A percentile compares a stretch with the other conserved stretches of the same genome.
These are phyloP conservation scores for Corythoichthys intestinalis DNA, from an alignment of 2,113 vertebrate species.

Conservation along the genomic window DNA sequence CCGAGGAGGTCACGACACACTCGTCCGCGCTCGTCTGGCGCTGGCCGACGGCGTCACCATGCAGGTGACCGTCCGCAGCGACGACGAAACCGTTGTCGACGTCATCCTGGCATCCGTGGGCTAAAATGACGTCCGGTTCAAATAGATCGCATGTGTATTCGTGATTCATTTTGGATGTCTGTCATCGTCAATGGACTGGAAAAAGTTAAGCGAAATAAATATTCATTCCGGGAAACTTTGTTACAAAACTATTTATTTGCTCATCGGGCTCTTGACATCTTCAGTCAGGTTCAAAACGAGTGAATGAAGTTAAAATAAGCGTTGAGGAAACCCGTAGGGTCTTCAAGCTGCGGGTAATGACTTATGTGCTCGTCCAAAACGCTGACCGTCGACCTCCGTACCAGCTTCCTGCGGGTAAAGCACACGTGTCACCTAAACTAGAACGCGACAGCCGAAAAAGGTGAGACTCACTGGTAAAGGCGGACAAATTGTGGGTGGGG, in stretches of 20 bases:
- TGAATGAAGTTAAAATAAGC: constrained; percentile 92
- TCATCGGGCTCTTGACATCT: constrained; percentile 16
- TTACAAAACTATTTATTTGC: constrained; percentile 81
- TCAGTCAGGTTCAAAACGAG: constrained; percentile 80
- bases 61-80: constrained; percentile 94
- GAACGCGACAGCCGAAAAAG: not conserved
- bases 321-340: constrained; percentile 88
- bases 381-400: constrained; percentile 82
- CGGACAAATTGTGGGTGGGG: constrained; percentile 88
- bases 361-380: constrained; percentile 91
- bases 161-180: too few species aligned
- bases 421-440: not conserved
- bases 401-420: constrained; percentile 73
- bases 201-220: not conserved
- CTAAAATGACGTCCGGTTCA: constrained; percentile 47
- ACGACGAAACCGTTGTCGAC: constrained; percentile 82
- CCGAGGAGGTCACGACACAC: constrained; percentile 82
- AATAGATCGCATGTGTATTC: not conserved
- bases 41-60: constrained; percentile 94
- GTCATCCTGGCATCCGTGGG: constrained; percentile 94
- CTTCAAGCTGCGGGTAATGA: constrained; percentile 95
- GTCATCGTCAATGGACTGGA: not conserved
- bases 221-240: not conserved
- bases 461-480: constrained; percentile 82
- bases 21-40: constrained; percentile 87